Conservation (phyloP, 2,113 vertebrate genomes). For the Crotalus tigris region DNA sequence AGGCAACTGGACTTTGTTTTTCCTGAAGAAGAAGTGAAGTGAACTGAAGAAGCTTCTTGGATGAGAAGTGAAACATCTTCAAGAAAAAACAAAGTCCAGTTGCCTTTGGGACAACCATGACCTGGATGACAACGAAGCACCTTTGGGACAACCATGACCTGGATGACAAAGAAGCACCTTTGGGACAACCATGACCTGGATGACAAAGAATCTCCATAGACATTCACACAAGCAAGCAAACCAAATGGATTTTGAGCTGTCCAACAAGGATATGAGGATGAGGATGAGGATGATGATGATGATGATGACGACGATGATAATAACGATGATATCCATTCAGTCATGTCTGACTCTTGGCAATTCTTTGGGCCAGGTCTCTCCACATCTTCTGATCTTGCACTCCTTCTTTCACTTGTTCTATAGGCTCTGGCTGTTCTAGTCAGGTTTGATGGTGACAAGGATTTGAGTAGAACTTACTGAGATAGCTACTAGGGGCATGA, state of each 20-base stretch:
- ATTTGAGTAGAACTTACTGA: not conserved
- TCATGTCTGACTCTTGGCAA: not conserved
- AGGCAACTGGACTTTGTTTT: not conserved
- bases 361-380: not conserved
- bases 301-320: no score
- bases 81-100: not conserved
- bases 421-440: not conserved
- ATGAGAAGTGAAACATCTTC: not conserved
- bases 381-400: not conserved
- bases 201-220: not conserved
- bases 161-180: not conserved
- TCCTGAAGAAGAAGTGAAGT: no score
- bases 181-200: not conserved
- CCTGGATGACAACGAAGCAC: not conserved
- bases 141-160: not conserved
- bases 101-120: not conserved
- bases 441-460: not conserved
- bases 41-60: not conserved
- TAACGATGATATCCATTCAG: not conserved
- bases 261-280: constrained; percentile 21
- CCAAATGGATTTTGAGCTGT: constrained; percentile 29
- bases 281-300: no score
- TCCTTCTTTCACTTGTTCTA: not conserved
- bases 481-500: no score
- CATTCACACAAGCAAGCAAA: constrained; percentile 36